Percentiles rank a stretch among this genome's conserved stretches.
Conservation (phyloP, 2,113 vertebrate genomes). For the Coregonus clupeaformis region DNA sequence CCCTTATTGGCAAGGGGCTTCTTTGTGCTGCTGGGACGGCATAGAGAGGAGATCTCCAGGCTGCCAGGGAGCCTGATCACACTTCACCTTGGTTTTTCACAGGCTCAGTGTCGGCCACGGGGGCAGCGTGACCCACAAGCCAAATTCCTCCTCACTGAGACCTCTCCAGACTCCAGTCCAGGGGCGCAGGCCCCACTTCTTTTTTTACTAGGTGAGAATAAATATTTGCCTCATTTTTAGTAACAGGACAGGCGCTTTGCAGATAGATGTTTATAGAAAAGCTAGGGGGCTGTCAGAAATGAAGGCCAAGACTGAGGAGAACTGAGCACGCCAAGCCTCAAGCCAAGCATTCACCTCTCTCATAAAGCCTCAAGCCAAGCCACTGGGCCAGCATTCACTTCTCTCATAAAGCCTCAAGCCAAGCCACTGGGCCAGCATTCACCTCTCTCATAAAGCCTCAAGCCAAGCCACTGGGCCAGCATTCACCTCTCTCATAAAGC, state of each 20-base stretch:
- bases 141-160: conserved; percentile 12
- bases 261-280: neutral
- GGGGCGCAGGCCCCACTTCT: neutral
- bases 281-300: conserved; percentile 19
- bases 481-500: conserved; percentile 22
- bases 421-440: neutral
- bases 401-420: neutral
- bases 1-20: conserved; percentile 19
- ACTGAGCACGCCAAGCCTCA: conserved; percentile 21
- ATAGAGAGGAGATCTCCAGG: conserved; percentile 28
- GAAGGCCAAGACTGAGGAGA: conserved; percentile 6
- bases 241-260: neutral
- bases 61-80: conserved; percentile 48
- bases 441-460: conserved; percentile 25
- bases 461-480: conserved; percentile 6
- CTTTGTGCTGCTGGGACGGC: conserved; percentile 29
- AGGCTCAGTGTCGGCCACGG: conserved; percentile 22
- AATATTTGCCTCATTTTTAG: conserved; percentile 18
- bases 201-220: conserved; percentile 20
- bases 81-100: conserved; percentile 53
- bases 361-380: neutral
- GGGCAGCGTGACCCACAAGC: conserved; percentile 1
- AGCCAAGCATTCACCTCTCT: conserved; percentile 1
- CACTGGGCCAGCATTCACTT: neutral
- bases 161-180: conserved; percentile 17